These are phyloP conservation scores for Abrostola tripartita DNA, from an alignment of 2,888 invertebrate genomes.

Conservation along the genomic window DNA sequence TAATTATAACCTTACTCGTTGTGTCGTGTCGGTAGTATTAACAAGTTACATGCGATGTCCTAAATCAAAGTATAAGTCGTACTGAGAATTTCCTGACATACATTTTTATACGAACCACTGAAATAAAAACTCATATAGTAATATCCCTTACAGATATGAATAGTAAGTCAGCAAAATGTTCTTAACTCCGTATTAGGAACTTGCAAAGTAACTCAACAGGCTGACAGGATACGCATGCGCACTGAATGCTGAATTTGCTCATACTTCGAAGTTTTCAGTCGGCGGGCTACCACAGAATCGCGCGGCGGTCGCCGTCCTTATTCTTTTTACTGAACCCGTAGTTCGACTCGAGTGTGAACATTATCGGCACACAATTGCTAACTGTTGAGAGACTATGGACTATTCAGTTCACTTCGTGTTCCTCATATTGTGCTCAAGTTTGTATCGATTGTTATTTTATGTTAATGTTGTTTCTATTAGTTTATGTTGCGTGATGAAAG, in stretches of 20 bases:
- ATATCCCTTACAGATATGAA: slow-evolving; percentile 29
- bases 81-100: no score
- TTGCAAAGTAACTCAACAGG: slow-evolving; percentile 67
- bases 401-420: slow-evolving; percentile 74
- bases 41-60: neutral
- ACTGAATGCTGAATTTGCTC: slow-evolving; percentile 43
- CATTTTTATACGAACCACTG: no score
- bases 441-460: slow-evolving; percentile 65
- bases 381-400: slow-evolving; percentile 69
- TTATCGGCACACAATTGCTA: slow-evolving; percentile 41
- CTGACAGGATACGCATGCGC: slow-evolving; percentile 68
- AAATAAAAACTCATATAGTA: slow-evolving; percentile 10
- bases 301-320: slow-evolving; percentile 49
- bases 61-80: no score
- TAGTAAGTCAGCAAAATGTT: slow-evolving; percentile 35
- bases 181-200: slow-evolving; percentile 49
- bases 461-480: slow-evolving; percentile 47
- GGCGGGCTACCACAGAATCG: slow-evolving; percentile 49
- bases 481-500: slow-evolving; percentile 70
- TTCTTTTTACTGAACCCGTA: slow-evolving; percentile 8
- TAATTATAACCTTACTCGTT: slow-evolving; percentile 1
- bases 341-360: slow-evolving; percentile 37
- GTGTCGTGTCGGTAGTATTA: neutral
- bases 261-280: slow-evolving; percentile 67
- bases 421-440: slow-evolving; percentile 79